These are phyloP conservation scores for Drosophila littoralis DNA, from an alignment of 1,140 invertebrate genomes.

Conservation along the genomic window DNA sequence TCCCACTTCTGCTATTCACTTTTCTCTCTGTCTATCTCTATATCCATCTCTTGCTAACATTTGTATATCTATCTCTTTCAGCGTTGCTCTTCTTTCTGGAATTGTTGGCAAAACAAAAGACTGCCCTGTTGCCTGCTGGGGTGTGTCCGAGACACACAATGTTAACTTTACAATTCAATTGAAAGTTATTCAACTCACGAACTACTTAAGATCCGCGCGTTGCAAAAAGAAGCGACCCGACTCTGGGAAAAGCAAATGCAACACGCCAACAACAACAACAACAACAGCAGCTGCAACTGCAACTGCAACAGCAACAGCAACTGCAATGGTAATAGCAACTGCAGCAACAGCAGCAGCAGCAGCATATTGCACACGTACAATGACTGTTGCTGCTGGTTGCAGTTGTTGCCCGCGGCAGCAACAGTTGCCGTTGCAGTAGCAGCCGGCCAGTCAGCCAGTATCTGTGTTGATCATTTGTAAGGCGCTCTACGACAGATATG, in stretches of 20 bases:
- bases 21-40: conserved; percentile 4
- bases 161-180: conserved; percentile 84
- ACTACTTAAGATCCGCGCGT: conserved; percentile 78
- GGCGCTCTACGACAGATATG: conserved; percentile 71
- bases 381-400: conserved; percentile 38
- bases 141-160: conserved; percentile 77
- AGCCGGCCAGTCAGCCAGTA: conserved; percentile 56
- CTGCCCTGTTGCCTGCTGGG: conserved; percentile 51
- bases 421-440: conserved; percentile 65
- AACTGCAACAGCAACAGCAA: conserved; percentile 26
- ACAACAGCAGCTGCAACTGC: conserved; percentile 22
- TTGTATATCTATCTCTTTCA: too few species aligned
- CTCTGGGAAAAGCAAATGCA: conserved; percentile 70
- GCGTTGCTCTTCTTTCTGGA: conserved; percentile 20
- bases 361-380: conserved; percentile 71
- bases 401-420: conserved; percentile 53
- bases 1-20: conserved; percentile 33
- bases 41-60: neutral
- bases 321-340: too few species aligned
- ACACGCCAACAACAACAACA: conserved; percentile 43
- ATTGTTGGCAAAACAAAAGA: conserved; percentile 61
- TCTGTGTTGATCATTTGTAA: conserved; percentile 82
- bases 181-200: conserved; percentile 84
- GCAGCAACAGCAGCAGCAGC: conserved; percentile 33
- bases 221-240: conserved; percentile 69